phyloP scores from a whole-genome alignment of 2,888 invertebrate genomes.

The Tuta absoluta region DNA sequence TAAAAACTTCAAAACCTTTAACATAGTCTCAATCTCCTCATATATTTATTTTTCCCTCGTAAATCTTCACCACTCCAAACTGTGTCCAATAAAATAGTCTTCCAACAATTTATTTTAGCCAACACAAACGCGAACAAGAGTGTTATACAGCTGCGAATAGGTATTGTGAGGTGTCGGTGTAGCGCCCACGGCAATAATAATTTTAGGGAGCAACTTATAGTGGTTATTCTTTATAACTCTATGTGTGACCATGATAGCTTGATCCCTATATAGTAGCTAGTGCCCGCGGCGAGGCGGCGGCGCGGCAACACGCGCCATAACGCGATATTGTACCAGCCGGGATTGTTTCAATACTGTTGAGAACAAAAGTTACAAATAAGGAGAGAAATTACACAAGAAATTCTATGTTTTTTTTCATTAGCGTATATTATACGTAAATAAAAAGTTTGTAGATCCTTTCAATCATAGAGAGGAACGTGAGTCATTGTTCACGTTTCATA shows the following conservation, averaged over 20 bases:
- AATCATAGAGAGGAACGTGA: no score
- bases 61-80: neutral
- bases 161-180: slow-evolving; percentile 16
- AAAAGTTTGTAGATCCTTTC: no score
- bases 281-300: slow-evolving; percentile 47
- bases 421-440: no score
- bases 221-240: no score
- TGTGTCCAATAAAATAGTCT: neutral
- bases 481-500: no score
- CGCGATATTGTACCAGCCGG: slow-evolving; percentile 63
- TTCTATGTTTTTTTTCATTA: neutral
- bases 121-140: neutral
- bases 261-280: no score
- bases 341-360: slow-evolving; percentile 59
- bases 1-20: no score
- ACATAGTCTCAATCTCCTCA: no score
- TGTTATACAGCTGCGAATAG: slow-evolving; percentile 8
- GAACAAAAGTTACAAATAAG: slow-evolving; percentile 30
- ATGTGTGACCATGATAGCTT: no score
- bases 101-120: neutral
- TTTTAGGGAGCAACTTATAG: no score
- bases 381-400: neutral
- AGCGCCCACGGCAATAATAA: neutral
- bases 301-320: slow-evolving; percentile 73
- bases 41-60: neutral